Conservation (phyloP, 2,888 invertebrate species). For the Heliconius ismenius region DNA sequence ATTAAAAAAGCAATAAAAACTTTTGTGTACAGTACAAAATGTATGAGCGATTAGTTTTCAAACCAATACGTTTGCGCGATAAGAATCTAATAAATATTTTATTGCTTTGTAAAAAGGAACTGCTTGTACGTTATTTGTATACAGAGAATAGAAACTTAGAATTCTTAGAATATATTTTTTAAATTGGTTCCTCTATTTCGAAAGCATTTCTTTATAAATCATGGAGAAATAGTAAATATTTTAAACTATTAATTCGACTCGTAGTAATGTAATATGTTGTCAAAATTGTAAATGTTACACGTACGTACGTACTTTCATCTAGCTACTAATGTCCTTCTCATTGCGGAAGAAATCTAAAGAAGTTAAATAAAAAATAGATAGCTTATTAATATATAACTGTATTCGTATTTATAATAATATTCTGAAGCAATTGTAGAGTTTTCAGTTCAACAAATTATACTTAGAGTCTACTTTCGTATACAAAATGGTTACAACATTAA, state of each 20-base stretch:
- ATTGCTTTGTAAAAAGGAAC: slow-evolving; percentile 44
- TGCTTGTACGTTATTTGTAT: neutral
- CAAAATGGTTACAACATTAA: slow-evolving; percentile 6
- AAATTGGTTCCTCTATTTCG: neutral
- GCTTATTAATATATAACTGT: too few relatives aligned
- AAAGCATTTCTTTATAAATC: neutral
- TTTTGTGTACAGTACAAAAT: slow-evolving; percentile 7
- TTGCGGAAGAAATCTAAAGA: neutral
- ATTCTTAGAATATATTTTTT: neutral
- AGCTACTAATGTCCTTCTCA: too few relatives aligned
- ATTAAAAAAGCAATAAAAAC: slow-evolving; percentile 19
- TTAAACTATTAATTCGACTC: neutral
- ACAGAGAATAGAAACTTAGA: neutral
- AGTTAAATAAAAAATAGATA: too few relatives aligned
- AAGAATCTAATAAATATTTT: slow-evolving; percentile 66
- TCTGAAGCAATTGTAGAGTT: neutral
- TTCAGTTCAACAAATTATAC: neutral
- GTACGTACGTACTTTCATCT: too few relatives aligned
- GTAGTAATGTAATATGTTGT: neutral
- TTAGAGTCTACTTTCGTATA: neutral
- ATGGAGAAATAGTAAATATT: neutral
- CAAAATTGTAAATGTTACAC: neutral
- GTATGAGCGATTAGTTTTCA: slow-evolving; percentile 30
- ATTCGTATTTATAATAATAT: neutral
- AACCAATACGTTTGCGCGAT: slow-evolving; percentile 51